Evolutionary conservation across 2,888 invertebrate species (phyloP).

Genomic region (Melanargia galathea): DNA sequence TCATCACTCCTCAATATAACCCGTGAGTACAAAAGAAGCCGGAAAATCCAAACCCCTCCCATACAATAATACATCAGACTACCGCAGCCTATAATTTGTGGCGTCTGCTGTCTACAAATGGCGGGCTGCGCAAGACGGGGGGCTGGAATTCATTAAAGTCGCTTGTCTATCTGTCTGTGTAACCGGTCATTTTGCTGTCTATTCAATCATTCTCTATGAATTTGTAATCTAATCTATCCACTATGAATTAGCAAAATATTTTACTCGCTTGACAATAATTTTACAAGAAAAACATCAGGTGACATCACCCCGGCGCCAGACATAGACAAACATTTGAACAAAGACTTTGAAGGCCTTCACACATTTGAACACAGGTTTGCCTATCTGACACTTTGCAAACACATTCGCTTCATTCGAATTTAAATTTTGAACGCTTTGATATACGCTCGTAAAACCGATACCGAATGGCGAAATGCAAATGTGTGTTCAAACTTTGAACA

Average conservation of each 20-base stretch:
- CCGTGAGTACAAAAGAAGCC: background rate
- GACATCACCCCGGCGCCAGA: no score
- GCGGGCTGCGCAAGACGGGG: constrained; percentile 38
- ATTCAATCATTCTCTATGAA: constrained; percentile 6
- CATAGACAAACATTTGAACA: no score
- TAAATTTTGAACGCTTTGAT: no score
- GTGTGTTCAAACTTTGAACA: no score
- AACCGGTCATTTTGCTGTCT: constrained; percentile 40
- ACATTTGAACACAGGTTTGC: no score
- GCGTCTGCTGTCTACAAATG: constrained; percentile 37
- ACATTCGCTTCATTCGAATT: no score
- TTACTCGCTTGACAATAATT: no score
- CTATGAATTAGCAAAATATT: background rate
- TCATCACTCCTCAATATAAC: background rate
- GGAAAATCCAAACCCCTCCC: constrained; percentile 16
- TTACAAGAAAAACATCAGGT: no score
- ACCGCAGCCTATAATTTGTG: constrained; percentile 44
- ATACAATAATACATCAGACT: constrained; percentile 36
- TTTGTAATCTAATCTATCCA: background rate
- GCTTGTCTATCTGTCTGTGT: constrained; percentile 37
- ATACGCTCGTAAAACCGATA: no score
- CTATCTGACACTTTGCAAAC: no score
- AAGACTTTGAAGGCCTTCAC: no score
- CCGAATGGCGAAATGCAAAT: no score
- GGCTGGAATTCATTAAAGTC: constrained; percentile 44